Percentiles rank a stretch among this genome's conserved stretches.
Conservation (phyloP, 2,888 invertebrate species). For the Athalia cordata region DNA sequence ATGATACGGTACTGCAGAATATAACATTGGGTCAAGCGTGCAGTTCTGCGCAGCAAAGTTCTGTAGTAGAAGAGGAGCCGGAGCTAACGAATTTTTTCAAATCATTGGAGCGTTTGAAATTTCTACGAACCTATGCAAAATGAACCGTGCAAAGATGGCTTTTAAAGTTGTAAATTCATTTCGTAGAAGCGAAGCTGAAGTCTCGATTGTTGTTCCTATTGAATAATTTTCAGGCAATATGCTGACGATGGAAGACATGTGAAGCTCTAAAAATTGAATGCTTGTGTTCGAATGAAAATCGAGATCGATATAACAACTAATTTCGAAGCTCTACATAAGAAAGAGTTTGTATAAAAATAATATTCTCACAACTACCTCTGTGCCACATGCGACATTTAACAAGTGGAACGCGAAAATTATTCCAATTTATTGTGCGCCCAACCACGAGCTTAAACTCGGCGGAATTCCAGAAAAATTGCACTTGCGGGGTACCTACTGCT, state of each 20-base stretch:
- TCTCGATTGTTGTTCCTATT: too few species aligned
- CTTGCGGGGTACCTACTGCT: conserved; percentile 16
- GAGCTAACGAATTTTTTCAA: conserved; percentile 35
- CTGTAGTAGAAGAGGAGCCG: conserved; percentile 16
- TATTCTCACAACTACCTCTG: background rate
- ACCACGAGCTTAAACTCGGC: conserved; percentile 9
- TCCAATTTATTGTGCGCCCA: background rate
- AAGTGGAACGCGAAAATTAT: conserved; percentile 5
- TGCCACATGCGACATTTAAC: background rate
- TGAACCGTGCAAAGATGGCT: too few species aligned
- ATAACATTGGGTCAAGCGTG: conserved; percentile 35
- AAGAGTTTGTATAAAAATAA: background rate
- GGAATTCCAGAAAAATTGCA: conserved; percentile 25
- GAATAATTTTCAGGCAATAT: too few species aligned
- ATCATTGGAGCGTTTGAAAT: conserved; percentile 28
- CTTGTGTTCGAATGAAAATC: too few species aligned
- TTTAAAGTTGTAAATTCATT: too few species aligned
- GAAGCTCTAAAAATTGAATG: too few species aligned
- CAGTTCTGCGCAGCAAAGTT: conserved; percentile 14
- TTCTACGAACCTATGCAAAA: conserved; percentile 11
- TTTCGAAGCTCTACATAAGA: too few species aligned
- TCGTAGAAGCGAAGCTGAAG: too few species aligned
- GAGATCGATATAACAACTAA: too few species aligned
- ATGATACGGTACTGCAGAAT: conserved; percentile 38
- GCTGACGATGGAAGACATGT: too few species aligned